A percentile compares a stretch with the other conserved stretches of the same genome.
These are phyloP conservation scores for Centroberyx gerrardi DNA, from an alignment of 2,797 vertebrate genomes.

Conservation along the genomic window DNA sequence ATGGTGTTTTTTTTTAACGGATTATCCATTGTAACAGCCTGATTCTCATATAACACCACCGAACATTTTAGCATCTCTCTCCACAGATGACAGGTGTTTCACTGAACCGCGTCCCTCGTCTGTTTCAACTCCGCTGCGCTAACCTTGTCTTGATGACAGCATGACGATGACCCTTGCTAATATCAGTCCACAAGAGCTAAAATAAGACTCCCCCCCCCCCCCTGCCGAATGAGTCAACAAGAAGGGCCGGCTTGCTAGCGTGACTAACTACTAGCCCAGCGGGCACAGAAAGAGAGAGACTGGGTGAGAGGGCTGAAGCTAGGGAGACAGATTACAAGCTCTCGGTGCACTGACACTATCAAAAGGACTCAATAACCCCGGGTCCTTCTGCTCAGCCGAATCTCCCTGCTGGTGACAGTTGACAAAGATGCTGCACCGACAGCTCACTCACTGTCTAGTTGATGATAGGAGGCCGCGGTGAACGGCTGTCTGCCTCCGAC, in stretches of 20 bases:
- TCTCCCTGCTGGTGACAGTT: conserved; percentile 72
- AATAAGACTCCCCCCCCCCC: not conserved
- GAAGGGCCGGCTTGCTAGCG: not conserved
- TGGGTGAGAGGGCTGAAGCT: conserved; percentile 45
- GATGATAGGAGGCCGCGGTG: conserved; percentile 40
- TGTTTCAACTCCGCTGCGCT: not conserved
- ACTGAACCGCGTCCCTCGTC: not conserved
- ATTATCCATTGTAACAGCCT: too few species aligned
- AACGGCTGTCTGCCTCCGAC: conserved; percentile 24
- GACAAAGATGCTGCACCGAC: conserved; percentile 63
- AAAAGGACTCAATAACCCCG: conserved; percentile 73
- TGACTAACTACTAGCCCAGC: conserved; percentile 40
- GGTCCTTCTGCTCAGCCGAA: conserved; percentile 61
- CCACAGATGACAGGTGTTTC: not conserved
- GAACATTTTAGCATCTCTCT: not conserved
- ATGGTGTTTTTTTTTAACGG: too few species aligned
- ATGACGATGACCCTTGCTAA: too few species aligned
- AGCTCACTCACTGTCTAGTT: conserved; percentile 73
- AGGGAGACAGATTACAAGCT: conserved; percentile 67
- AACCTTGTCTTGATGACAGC: not conserved
- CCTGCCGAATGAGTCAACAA: conserved; percentile 25
- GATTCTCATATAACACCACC: too few species aligned
- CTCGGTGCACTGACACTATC: conserved; percentile 73
- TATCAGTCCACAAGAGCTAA: too few species aligned
- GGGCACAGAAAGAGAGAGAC: conserved; percentile 22